A percentile compares a stretch with the other conserved stretches of the same genome.
Evolutionary conservation across 2,113 vertebrate species (phyloP).

Genomic region (Cheirogaleus medius): DNA sequence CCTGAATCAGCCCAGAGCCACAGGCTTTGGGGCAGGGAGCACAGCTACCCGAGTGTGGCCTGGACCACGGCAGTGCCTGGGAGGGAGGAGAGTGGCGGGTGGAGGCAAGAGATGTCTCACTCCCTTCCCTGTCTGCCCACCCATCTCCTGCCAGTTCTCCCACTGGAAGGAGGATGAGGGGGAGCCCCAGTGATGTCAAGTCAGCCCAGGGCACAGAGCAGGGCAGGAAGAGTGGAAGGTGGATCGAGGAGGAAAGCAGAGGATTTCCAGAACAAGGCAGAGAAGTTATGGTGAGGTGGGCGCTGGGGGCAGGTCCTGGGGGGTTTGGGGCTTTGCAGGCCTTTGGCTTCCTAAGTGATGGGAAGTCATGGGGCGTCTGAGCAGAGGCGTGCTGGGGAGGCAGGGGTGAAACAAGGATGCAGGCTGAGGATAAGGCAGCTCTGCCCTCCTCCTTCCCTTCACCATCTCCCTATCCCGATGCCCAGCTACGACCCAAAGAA

Average conservation of each 20-base stretch:
- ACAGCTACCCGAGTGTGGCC: neutral
- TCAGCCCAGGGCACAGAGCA: neutral
- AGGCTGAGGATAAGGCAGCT: neutral
- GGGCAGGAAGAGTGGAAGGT: neutral
- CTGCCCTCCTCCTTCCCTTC: neutral
- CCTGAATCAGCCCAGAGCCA: neutral
- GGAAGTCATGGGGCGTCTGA: neutral
- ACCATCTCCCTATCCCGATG: neutral
- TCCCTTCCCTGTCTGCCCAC: neutral
- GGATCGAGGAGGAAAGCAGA: too few relatives aligned
- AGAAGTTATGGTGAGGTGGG: neutral
- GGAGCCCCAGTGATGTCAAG: neutral
- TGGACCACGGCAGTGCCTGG: neutral
- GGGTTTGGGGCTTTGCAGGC: neutral
- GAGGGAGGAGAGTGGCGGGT: neutral
- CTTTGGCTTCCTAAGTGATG: neutral
- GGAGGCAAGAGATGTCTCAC: neutral
- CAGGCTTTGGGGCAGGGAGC: neutral
- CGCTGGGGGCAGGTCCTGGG: too few relatives aligned
- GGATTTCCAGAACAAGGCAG: neutral
- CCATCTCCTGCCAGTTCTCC: neutral
- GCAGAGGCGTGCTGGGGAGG: neutral
- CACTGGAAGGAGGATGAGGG: neutral
- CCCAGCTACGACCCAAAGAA: neutral
- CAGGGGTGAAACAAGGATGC: neutral